Conservation (phyloP, 1,140 invertebrate genomes). For the Frieseomelitta varia region DNA sequence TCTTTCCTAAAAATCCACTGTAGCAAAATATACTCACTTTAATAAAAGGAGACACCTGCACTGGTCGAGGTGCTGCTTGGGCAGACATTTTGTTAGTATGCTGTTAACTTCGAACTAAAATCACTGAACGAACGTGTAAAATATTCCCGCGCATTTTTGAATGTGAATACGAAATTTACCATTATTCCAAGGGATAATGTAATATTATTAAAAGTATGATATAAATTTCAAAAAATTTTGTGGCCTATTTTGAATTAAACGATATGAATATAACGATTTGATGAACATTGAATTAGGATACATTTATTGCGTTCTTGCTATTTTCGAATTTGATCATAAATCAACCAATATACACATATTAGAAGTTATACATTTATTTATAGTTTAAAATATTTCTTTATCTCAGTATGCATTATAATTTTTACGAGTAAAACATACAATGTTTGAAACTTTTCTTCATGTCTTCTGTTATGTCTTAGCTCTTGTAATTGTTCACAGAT, state of each 20-base stretch:
- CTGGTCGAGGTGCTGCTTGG: constrained; percentile 79
- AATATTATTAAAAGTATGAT: background rate
- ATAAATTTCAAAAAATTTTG: background rate
- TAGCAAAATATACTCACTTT: constrained; percentile 82
- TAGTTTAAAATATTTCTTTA: background rate
- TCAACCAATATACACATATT: background rate
- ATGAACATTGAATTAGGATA: background rate
- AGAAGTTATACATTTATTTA: background rate
- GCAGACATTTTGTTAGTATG: constrained; percentile 70
- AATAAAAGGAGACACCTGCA: constrained; percentile 88
- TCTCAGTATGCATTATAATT: background rate
- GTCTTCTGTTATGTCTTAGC: background rate
- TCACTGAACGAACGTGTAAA: background rate
- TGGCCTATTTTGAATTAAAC: background rate
- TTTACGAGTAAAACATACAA: background rate
- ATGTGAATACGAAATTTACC: background rate
- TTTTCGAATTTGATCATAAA: background rate
- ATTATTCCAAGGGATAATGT: background rate
- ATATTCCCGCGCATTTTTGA: background rate
- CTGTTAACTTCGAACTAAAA: background rate
- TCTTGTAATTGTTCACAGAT: background rate
- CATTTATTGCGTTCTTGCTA: background rate
- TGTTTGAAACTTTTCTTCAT: background rate
- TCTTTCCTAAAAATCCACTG: background rate
- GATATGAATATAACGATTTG: background rate